A percentile compares a stretch with the other conserved stretches of the same genome.
phyloP scores from a whole-genome alignment of 1,140 invertebrate species.

The Cecropterus lyciades region DNA sequence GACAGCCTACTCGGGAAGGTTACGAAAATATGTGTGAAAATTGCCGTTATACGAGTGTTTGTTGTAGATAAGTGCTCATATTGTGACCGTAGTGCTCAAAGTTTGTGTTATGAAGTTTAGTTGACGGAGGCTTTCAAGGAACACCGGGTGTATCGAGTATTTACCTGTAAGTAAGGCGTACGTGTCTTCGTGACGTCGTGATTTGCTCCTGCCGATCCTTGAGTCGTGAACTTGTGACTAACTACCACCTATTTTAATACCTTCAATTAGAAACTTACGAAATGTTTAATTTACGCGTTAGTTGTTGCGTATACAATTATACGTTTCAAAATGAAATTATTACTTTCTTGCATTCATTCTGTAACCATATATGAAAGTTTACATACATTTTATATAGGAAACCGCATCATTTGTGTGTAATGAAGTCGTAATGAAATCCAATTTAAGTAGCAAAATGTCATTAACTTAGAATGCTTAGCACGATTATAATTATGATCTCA shows the following conservation, averaged over 20 bases:
- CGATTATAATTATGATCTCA: neutral
- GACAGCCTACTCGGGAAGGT: conserved; percentile 41
- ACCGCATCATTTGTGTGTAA: neutral
- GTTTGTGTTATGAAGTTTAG: conserved; percentile 79
- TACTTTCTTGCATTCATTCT: no score
- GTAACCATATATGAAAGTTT: no score
- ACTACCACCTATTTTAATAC: conserved; percentile 5
- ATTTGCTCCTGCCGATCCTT: conserved; percentile 55
- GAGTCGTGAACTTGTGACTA: conserved; percentile 29
- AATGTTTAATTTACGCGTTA: neutral
- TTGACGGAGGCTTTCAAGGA: conserved; percentile 68
- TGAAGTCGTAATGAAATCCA: conserved; percentile 4
- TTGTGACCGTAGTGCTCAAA: conserved; percentile 64
- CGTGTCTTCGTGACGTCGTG: conserved; percentile 76
- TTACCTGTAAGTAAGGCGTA: conserved; percentile 76
- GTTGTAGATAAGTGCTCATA: conserved; percentile 70
- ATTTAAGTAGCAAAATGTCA: neutral
- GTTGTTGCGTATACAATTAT: neutral
- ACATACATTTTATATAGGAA: neutral
- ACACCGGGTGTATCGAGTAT: conserved; percentile 66
- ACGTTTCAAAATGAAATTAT: neutral
- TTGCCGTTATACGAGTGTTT: conserved; percentile 65
- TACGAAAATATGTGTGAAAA: conserved; percentile 78
- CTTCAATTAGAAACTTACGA: conserved; percentile 16
- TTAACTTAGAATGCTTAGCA: conserved; percentile 1